Evolutionary conservation across 2,797 vertebrate genomes (phyloP).

Genomic region (Eulemur coronatus): DNA sequence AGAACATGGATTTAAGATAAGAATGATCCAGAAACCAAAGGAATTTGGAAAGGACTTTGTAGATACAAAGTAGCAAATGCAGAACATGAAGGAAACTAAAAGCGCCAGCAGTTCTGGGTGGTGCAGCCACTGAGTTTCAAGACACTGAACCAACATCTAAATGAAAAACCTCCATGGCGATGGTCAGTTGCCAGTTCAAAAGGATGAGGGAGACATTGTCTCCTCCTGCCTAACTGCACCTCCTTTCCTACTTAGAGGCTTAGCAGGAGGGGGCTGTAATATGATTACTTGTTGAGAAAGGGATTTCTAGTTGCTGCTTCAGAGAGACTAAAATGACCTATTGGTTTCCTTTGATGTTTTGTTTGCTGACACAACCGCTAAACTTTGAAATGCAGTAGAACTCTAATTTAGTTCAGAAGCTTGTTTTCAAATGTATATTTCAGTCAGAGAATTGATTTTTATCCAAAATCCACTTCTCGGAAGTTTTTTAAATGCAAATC

Average conservation of each 20-base stretch:
- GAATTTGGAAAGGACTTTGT: constrained; percentile 76
- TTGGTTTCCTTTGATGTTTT: constrained; percentile 66
- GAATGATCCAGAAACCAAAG: constrained; percentile 78
- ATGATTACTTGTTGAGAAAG: constrained; percentile 78
- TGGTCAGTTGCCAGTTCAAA: constrained; percentile 56
- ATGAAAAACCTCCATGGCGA: constrained; percentile 42
- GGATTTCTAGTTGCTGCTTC: constrained; percentile 78
- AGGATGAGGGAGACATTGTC: background rate
- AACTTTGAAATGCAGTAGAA: constrained; percentile 29
- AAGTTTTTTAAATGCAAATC: background rate
- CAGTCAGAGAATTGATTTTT: constrained; percentile 12
- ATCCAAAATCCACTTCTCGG: constrained; percentile 14
- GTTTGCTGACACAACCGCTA: constrained; percentile 41
- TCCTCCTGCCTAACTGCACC: constrained; percentile 42
- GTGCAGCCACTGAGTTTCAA: background rate
- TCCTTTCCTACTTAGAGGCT: constrained; percentile 60
- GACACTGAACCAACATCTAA: constrained; percentile 4
- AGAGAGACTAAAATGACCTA: constrained; percentile 68
- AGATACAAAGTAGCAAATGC: constrained; percentile 50
- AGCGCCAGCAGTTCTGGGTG: background rate
- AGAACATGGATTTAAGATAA: constrained; percentile 74
- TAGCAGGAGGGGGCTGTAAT: constrained; percentile 62
- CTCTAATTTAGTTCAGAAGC: constrained; percentile 21
- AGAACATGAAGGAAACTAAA: background rate
- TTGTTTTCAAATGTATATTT: background rate